phyloP scores from a whole-genome alignment of 2,888 invertebrate species.

The Campoplex capitator region DNA sequence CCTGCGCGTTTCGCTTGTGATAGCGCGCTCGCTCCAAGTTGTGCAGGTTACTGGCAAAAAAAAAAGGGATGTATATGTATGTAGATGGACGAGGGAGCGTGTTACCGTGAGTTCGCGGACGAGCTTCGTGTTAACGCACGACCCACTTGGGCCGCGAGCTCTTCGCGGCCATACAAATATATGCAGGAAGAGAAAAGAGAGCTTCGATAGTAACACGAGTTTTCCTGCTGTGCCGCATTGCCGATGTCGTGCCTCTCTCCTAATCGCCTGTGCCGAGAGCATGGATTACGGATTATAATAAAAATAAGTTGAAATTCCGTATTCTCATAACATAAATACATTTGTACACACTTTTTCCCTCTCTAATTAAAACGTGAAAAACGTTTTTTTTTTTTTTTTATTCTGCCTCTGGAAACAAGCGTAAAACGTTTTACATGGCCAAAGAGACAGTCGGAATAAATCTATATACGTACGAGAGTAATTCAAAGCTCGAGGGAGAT shows the following conservation, averaged over 20 bases:
- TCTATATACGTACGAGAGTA: constrained; percentile 7
- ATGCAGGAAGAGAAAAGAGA: constrained; percentile 9
- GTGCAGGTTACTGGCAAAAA: constrained; percentile 23
- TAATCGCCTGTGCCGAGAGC: constrained; percentile 65
- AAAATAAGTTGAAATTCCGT: not conserved
- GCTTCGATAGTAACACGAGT: constrained; percentile 29
- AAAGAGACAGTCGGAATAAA: not conserved
- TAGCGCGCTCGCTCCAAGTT: constrained; percentile 36
- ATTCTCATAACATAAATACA: not conserved
- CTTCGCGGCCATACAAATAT: constrained; percentile 6
- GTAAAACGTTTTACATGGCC: constrained; percentile 9
- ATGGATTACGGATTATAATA: not conserved
- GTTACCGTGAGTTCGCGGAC: constrained; percentile 29
- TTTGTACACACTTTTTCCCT: not conserved
- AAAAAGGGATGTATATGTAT: not conserved
- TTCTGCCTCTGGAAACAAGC: not conserved
- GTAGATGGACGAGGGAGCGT: not conserved
- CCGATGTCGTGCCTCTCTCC: constrained; percentile 79
- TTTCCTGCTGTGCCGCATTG: constrained; percentile 78
- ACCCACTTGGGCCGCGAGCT: constrained; percentile 41
- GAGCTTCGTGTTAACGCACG: constrained; percentile 28
- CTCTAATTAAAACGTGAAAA: constrained; percentile 7
- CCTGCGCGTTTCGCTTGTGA: constrained; percentile 41
- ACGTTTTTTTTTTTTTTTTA: constrained; percentile 2
- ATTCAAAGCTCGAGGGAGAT: constrained; percentile 47